phyloP scores from a whole-genome alignment of 2,797 vertebrate genomes.

The Pyrocephalus nanus region DNA sequence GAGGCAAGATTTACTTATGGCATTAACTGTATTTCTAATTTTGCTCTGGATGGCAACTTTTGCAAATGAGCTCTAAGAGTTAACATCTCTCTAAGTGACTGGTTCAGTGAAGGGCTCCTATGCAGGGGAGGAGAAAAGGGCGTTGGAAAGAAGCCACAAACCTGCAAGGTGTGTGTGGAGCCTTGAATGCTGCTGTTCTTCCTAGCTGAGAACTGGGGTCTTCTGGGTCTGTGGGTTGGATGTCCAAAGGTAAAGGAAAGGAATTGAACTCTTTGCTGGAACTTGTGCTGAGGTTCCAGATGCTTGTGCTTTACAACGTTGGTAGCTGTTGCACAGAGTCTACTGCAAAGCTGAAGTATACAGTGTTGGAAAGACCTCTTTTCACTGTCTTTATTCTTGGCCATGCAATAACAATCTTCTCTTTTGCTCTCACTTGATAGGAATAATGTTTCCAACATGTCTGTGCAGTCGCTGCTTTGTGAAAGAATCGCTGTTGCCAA shows the following conservation, averaged over 20 bases:
- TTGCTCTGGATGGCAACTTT: neutral
- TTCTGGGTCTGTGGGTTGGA: neutral
- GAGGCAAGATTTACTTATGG: neutral
- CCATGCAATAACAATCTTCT: neutral
- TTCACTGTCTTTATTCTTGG: neutral
- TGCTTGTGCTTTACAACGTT: neutral
- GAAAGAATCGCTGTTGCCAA: conserved; percentile 85
- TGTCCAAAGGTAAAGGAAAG: neutral
- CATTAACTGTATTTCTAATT: neutral
- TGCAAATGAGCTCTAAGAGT: neutral
- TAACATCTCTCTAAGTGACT: neutral
- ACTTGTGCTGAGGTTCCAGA: neutral
- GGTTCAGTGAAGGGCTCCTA: neutral
- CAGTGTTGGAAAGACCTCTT: neutral
- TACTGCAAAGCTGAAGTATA: neutral
- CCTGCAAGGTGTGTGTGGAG: neutral
- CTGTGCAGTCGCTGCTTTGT: conserved; percentile 81
- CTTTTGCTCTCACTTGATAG: conserved; percentile 63
- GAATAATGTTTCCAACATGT: conserved; percentile 87
- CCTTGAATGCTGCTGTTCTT: neutral
- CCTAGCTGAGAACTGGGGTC: neutral
- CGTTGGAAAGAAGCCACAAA: neutral
- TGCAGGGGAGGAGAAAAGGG: rapidly evolving
- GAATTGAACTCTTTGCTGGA: neutral
- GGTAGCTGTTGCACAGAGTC: neutral